These are phyloP conservation scores for Myoxocephalus aenaeus DNA, from an alignment of 2,797 vertebrate species.

Conservation along the genomic window DNA sequence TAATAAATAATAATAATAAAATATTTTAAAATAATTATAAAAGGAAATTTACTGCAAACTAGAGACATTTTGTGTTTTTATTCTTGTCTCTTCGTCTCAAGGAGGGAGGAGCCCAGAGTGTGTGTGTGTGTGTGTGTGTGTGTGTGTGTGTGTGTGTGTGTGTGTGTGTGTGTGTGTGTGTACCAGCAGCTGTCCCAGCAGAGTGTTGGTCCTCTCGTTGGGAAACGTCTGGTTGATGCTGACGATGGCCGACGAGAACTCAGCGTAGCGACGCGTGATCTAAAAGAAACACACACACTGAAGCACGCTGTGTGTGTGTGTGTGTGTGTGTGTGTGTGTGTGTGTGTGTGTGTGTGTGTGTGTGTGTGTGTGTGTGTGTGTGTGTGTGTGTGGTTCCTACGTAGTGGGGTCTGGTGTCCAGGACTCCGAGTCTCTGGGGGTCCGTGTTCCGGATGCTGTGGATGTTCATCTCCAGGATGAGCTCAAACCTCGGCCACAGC, in stretches of 20 bases:
- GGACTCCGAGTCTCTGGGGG: slow-evolving; percentile 90
- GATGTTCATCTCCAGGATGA: slow-evolving; percentile 94
- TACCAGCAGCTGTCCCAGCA: slow-evolving; percentile 93
- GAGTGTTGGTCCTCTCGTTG: slow-evolving; percentile 87
- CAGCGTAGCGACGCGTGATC: slow-evolving; percentile 94
- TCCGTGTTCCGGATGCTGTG: slow-evolving; percentile 93
- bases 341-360: slow-evolving; percentile 28
- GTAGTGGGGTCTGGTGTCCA: slow-evolving; percentile 94
- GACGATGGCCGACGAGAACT: slow-evolving; percentile 94
- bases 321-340: neutral
- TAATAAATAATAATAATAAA: too few species aligned
- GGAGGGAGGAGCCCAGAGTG: too few species aligned
- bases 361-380: slow-evolving; percentile 43
- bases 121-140: neutral
- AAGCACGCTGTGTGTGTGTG: neutral
- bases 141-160: neutral
- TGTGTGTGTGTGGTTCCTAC: slow-evolving; percentile 74
- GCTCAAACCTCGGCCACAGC: slow-evolving; percentile 93
- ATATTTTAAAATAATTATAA: too few species aligned
- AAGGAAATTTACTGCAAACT: too few species aligned
- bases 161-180: slow-evolving; percentile 1
- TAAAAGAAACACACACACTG: slow-evolving; percentile 56
- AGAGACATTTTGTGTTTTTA: too few species aligned
- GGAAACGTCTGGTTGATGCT: slow-evolving; percentile 96
- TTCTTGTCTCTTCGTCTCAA: too few species aligned